phyloP scores from a whole-genome alignment of 2,113 vertebrate genomes.

The Larimichthys crocea region DNA sequence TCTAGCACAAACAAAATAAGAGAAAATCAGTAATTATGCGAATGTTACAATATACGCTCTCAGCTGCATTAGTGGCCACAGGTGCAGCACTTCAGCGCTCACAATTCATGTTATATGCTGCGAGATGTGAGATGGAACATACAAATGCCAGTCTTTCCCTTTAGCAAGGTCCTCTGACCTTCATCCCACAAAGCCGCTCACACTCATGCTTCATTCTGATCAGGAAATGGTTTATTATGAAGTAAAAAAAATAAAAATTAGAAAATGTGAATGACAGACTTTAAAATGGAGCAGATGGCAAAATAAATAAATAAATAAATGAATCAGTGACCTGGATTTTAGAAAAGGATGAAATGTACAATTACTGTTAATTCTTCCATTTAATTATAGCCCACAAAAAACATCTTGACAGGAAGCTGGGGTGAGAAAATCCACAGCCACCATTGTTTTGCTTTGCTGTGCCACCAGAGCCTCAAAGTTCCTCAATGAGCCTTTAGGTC shows the following conservation, averaged over 20 bases:
- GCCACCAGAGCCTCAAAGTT: constrained; percentile 41
- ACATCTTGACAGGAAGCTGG: constrained; percentile 40
- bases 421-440: constrained; percentile 40
- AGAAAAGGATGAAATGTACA: constrained; percentile 58
- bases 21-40: constrained; percentile 62
- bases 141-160: constrained; percentile 58
- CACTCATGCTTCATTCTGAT: constrained; percentile 40
- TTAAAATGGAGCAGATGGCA: constrained; percentile 40
- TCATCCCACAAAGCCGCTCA: constrained; percentile 48
- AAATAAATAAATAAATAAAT: not conserved
- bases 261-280: constrained; percentile 27
- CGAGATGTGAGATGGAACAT: constrained; percentile 66
- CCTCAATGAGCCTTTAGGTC: constrained; percentile 38
- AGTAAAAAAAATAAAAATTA: constrained; percentile 3
- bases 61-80: constrained; percentile 52
- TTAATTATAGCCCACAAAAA: constrained; percentile 69
- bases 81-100: constrained; percentile 59
- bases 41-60: constrained; percentile 30
- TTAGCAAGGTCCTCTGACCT: constrained; percentile 65
- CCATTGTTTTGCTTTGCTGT: constrained; percentile 34
- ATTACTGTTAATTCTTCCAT: constrained; percentile 62
- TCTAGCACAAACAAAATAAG: constrained; percentile 18
- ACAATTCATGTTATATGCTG: constrained; percentile 36
- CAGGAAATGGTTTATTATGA: constrained; percentile 54
- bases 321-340: constrained; percentile 31